These are phyloP conservation scores for Cistogaster globosa DNA, from an alignment of 2,888 invertebrate genomes.

Conservation along the genomic window DNA sequence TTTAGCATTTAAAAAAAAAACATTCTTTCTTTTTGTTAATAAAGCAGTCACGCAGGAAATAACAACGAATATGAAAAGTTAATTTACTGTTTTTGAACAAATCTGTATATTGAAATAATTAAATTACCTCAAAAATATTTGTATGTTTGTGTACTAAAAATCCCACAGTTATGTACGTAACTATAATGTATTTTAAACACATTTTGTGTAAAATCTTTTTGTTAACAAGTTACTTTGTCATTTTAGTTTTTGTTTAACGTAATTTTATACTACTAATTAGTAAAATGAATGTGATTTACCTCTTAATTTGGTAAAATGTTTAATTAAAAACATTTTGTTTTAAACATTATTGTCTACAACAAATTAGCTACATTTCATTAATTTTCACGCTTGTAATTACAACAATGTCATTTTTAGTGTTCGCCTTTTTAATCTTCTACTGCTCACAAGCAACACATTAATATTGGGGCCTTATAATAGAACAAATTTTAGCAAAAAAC, in stretches of 20 bases:
- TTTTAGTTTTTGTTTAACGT: not conserved
- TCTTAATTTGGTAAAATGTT: slow-evolving; percentile 9
- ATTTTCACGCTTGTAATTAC: slow-evolving; percentile 49
- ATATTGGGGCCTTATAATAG: too few species aligned
- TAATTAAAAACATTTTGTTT: slow-evolving; percentile 40
- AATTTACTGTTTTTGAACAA: too few species aligned
- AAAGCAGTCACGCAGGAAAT: not conserved
- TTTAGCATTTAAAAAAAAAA: not conserved
- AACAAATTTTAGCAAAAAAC: too few species aligned
- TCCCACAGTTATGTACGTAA: too few species aligned
- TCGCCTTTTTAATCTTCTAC: not conserved
- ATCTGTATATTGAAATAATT: too few species aligned
- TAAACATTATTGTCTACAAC: slow-evolving; percentile 35
- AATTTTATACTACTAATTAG: slow-evolving; percentile 15
- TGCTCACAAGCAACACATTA: not conserved
- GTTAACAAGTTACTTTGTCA: not conserved
- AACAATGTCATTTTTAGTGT: not conserved
- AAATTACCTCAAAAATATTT: too few species aligned
- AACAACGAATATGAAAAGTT: too few species aligned
- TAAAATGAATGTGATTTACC: slow-evolving; percentile 35
- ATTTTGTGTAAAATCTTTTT: not conserved
- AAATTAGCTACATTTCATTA: slow-evolving; percentile 30
- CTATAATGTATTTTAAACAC: not conserved
- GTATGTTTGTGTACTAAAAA: too few species aligned
- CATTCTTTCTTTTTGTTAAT: not conserved